Evolutionary conservation across 1,140 invertebrate genomes (phyloP), one percentile per base, ranked within the genome.

Genomic region (Pseudomyrmex gracilis): DNA sequence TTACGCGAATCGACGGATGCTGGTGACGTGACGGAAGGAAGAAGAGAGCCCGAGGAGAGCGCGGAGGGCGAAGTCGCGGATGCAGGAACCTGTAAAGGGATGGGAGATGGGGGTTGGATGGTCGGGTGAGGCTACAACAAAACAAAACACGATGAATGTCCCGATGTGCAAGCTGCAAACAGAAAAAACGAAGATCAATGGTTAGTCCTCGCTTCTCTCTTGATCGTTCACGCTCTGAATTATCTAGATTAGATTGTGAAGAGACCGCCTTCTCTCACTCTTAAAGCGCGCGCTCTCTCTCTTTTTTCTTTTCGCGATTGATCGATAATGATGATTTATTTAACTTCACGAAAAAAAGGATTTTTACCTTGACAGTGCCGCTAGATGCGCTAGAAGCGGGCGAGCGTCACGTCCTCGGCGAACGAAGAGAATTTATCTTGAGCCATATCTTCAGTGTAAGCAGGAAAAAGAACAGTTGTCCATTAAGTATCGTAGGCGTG

Each of bases 101-200:
- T 80, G 13, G 87, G 85, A 86, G 68, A 60, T n/a, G 49, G 64
- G 76, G 85, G 63, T 82, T 60, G 80, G 34, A 34, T 47, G 71
- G 43, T 22, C 87, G 90, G 93, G 90, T 93, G 90, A 92, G 93
- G 93, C 93, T 94, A 94, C 93, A 94, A 94, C 91, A 94, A 94
- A 93, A 94, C 93, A 93, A 94, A 94, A 94, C 93, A 94, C 93
- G 93, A 94, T 93, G 93, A 93, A 94, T 94, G 93, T 94, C 93
- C 93, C 91, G 93, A 92, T 93, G 93, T 94, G 93, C 93, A 94
- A 94, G 93, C 93, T 94, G 93, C 60, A 93, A 94, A 82, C 85
- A 93, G 60, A 91, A 89, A 90, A 91, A 85, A 43, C 20, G 70
- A 82, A 80, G 80, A 88, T 88, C 66, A 77, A 88, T 89, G 78